Percentiles rank a stretch among this genome's conserved stretches.
These are phyloP conservation scores for Heterochromis multidens DNA, from an alignment of 2,113 vertebrate genomes.

Conservation along the genomic window DNA sequence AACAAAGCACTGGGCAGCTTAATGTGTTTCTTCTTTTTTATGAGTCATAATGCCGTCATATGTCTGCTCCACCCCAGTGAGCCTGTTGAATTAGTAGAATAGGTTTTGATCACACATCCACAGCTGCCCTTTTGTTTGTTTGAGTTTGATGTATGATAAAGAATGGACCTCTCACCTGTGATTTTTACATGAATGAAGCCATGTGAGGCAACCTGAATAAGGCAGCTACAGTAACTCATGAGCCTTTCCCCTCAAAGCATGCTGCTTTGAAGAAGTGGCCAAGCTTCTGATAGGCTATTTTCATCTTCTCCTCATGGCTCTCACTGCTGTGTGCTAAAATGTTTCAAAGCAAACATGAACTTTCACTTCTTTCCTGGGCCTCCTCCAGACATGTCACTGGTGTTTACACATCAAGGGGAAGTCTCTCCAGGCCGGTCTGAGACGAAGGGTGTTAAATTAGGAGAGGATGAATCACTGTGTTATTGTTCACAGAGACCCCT, in stretches of 20 bases:
- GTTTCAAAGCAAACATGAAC: constrained; percentile 54
- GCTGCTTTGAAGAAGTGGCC: not conserved
- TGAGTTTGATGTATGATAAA: not conserved
- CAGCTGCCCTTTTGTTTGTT: not conserved
- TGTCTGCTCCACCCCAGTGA: not conserved
- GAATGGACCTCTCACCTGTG: not conserved
- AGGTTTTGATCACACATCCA: not conserved
- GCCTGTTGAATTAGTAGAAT: not conserved
- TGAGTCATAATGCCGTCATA: constrained; percentile 28
- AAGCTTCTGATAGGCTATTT: constrained; percentile 39
- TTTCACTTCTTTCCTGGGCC: constrained; percentile 24
- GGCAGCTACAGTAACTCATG: not conserved
- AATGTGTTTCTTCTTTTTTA: not conserved
- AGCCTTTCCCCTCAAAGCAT: not conserved
- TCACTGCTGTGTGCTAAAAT: constrained; percentile 12
- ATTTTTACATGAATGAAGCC: not conserved
- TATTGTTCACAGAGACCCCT: constrained; percentile 52
- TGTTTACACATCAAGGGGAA: constrained; percentile 51
- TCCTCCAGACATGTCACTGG: constrained; percentile 8
- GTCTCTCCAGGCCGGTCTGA: constrained; percentile 2
- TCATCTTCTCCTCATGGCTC: constrained; percentile 22
- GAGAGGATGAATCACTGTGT: constrained; percentile 37
- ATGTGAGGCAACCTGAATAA: constrained; percentile 1
- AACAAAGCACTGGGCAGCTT: constrained; percentile 19
- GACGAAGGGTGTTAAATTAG: constrained; percentile 19